Percentiles rank a stretch among this genome's conserved stretches.
phyloP scores from a whole-genome alignment of 2,888 invertebrate species.

The Tenthredo distinguenda region DNA sequence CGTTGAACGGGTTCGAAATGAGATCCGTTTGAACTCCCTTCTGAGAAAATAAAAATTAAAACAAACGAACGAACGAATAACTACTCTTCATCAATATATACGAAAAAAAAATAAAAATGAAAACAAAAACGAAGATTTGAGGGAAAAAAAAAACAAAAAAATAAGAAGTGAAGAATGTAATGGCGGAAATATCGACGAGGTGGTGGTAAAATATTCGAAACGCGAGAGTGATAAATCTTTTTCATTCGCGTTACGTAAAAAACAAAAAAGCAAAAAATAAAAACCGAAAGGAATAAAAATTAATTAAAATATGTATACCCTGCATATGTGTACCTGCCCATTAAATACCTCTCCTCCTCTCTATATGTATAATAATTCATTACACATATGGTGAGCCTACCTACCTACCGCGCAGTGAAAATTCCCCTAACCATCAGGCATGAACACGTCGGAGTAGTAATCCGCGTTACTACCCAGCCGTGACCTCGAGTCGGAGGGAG shows the following conservation, averaged over 20 bases:
- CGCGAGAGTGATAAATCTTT: no score
- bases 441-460: constrained; percentile 21
- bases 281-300: background rate
- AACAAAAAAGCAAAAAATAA: background rate
- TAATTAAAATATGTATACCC: background rate
- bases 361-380: background rate
- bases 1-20: background rate
- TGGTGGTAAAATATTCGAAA: no score
- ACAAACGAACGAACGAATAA: background rate
- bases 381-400: background rate
- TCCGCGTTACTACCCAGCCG: constrained; percentile 39
- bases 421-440: constrained; percentile 21
- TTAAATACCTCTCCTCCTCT: background rate
- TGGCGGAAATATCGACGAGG: no score
- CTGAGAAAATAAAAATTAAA: background rate
- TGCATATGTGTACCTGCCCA: background rate
- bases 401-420: background rate
- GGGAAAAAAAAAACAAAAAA: no score
- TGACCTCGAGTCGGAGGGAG: constrained; percentile 16
- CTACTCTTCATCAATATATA: background rate
- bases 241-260: no score
- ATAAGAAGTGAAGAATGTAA: no score
- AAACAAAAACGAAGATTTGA: no score
- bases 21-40: background rate
- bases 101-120: no score